phyloP scores from a whole-genome alignment of 1,140 invertebrate species.

The Drosophila orena region DNA sequence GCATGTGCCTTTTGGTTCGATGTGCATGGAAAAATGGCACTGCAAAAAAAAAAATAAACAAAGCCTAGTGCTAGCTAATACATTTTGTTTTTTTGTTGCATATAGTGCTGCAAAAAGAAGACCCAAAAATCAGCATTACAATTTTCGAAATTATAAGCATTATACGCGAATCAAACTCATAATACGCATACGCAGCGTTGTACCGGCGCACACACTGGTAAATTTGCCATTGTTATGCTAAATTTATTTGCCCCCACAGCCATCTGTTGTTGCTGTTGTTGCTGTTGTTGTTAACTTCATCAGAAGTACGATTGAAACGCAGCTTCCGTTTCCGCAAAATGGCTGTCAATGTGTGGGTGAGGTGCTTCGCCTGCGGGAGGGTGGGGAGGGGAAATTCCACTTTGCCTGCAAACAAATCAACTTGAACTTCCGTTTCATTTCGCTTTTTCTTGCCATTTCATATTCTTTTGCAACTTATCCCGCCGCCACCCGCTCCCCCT shows the following conservation, averaged over 20 bases:
- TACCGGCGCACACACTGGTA: constrained; percentile 24
- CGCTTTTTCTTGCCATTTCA: constrained; percentile 71
- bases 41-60: too few species aligned
- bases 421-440: constrained; percentile 80
- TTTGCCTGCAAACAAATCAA: constrained; percentile 74
- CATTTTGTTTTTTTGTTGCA: too few species aligned
- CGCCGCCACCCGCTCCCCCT: background rate
- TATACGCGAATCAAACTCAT: constrained; percentile 62
- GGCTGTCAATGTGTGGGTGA: constrained; percentile 43
- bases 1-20: background rate
- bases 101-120: too few species aligned
- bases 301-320: constrained; percentile 74
- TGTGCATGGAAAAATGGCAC: too few species aligned
- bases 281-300: constrained; percentile 66
- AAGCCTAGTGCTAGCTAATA: too few species aligned
- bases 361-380: background rate
- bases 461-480: constrained; percentile 65
- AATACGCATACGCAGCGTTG: constrained; percentile 42
- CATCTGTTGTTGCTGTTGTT: constrained; percentile 34
- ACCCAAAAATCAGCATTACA: constrained; percentile 28
- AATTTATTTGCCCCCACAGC: constrained; percentile 72
- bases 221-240: constrained; percentile 76
- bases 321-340: constrained; percentile 70
- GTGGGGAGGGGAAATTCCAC: constrained; percentile 20
- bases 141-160: constrained; percentile 50